phyloP scores from a whole-genome alignment of 2,113 vertebrate genomes.

The Lepus europaeus region DNA sequence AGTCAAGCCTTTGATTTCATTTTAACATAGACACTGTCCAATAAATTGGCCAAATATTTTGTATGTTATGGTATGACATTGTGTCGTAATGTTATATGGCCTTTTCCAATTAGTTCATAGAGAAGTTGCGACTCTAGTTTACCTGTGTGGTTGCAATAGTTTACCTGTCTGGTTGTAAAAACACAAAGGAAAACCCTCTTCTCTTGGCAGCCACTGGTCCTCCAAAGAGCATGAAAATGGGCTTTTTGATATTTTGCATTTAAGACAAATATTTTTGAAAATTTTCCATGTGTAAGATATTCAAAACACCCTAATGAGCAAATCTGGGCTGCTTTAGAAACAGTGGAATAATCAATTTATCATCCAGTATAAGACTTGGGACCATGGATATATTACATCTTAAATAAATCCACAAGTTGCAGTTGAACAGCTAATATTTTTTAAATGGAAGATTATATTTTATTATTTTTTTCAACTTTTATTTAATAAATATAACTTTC shows the following conservation, averaged over 20 bases:
- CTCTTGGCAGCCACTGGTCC: not conserved
- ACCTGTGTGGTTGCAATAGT: not conserved
- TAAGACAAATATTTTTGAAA: not conserved
- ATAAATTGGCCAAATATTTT: not conserved
- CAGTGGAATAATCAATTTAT: not conserved
- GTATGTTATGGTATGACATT: not conserved
- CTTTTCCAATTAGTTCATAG: not conserved
- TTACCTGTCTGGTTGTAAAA: not conserved
- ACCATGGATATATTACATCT: not conserved
- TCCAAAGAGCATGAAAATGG: not conserved
- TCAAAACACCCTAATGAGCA: not conserved
- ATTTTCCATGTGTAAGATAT: not conserved
- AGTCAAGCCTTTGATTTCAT: not conserved
- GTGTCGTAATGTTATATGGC: not conserved
- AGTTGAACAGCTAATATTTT: not conserved
- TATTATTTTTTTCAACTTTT: too few relatives aligned
- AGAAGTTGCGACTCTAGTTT: not conserved
- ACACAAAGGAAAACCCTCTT: not conserved
- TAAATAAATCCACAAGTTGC: not conserved
- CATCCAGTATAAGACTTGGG: not conserved
- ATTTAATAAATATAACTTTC: too few relatives aligned
- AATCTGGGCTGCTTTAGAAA: not conserved
- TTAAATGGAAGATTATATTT: too few relatives aligned
- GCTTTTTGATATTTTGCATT: conserved; percentile 10
- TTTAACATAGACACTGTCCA: conserved; percentile 30